Conservation (phyloP, 2,888 invertebrate species). For the Euphydryas editha region DNA sequence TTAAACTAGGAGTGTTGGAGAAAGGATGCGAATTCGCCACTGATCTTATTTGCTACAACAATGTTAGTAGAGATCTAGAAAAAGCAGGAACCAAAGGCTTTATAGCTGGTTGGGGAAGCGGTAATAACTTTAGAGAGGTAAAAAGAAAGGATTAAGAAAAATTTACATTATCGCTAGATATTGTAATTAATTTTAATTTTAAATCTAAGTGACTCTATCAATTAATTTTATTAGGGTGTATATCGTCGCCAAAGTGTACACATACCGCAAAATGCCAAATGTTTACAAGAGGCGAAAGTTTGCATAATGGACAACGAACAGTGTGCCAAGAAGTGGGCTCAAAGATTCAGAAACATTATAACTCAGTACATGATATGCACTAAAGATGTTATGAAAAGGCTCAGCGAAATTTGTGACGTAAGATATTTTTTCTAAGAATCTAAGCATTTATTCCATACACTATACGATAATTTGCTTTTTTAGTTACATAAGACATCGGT, state of each 20-base stretch:
- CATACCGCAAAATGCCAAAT: conserved; percentile 66
- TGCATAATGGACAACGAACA: conserved; percentile 77
- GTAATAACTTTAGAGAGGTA: conserved; percentile 75
- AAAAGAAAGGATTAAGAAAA: not conserved
- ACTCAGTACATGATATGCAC: conserved; percentile 78
- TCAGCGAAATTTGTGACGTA: conserved; percentile 75
- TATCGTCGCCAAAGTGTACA: conserved; percentile 63
- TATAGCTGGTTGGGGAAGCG: conserved; percentile 78
- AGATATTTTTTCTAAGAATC: conserved; percentile 42
- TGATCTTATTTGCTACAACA: conserved; percentile 65
- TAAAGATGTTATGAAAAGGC: conserved; percentile 72
- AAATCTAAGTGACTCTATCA: not conserved
- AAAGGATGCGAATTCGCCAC: conserved; percentile 69
- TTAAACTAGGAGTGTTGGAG: conserved; percentile 68
- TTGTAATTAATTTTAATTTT: not conserved
- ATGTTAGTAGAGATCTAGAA: conserved; percentile 71
- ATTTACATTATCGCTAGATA: not conserved
- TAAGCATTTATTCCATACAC: not conserved
- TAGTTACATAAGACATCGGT: no score
- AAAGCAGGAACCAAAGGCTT: conserved; percentile 73
- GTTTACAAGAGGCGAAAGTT: conserved; percentile 74
- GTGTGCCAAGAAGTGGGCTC: conserved; percentile 77
- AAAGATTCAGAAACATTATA: conserved; percentile 69
- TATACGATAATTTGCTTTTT: not conserved
- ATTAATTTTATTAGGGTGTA: conserved; percentile 60